Evolutionary conservation across 1,140 invertebrate species (phyloP).

Genomic region (Drosophila nannoptera): DNA sequence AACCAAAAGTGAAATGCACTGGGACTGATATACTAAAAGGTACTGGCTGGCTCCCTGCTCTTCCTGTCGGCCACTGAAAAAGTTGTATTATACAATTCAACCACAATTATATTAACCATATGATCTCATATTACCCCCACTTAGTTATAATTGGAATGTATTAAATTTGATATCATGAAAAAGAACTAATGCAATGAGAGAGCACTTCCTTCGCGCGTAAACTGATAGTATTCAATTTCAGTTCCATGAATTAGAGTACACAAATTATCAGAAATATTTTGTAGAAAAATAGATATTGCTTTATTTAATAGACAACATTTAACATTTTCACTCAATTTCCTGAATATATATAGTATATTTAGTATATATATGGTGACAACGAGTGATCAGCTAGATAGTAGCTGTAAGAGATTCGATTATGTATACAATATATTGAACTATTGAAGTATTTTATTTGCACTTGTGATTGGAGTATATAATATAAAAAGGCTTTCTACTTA

Average conservation of each 20-base stretch:
- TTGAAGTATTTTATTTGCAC: slow-evolving; percentile 5
- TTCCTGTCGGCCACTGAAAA: too few relatives aligned
- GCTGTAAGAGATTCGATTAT: slow-evolving; percentile 5
- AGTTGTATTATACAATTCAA: not conserved
- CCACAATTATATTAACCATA: not conserved
- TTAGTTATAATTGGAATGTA: not conserved
- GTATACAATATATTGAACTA: not conserved
- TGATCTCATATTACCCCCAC: slow-evolving; percentile 3
- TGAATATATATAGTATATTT: not conserved
- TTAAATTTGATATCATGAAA: not conserved
- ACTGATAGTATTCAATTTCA: slow-evolving; percentile 1
- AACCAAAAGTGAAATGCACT: slow-evolving; percentile 9
- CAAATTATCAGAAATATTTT: not conserved
- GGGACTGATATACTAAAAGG: slow-evolving; percentile 1
- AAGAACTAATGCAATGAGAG: too few relatives aligned
- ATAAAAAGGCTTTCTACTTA: not conserved
- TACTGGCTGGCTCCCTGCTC: slow-evolving; percentile 21
- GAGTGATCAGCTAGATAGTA: not conserved
- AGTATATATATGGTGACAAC: slow-evolving; percentile 4
- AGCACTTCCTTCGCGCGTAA: not conserved
- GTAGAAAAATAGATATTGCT: slow-evolving; percentile 38
- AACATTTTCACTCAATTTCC: slow-evolving; percentile 18
- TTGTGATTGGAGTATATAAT: slow-evolving; percentile 9
- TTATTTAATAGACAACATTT: slow-evolving; percentile 35
- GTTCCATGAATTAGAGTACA: not conserved